Percentiles rank a stretch among this genome's conserved stretches.
These are phyloP conservation scores for Torymus tubicola DNA, from an alignment of 2,888 invertebrate species.

Conservation along the genomic window DNA sequence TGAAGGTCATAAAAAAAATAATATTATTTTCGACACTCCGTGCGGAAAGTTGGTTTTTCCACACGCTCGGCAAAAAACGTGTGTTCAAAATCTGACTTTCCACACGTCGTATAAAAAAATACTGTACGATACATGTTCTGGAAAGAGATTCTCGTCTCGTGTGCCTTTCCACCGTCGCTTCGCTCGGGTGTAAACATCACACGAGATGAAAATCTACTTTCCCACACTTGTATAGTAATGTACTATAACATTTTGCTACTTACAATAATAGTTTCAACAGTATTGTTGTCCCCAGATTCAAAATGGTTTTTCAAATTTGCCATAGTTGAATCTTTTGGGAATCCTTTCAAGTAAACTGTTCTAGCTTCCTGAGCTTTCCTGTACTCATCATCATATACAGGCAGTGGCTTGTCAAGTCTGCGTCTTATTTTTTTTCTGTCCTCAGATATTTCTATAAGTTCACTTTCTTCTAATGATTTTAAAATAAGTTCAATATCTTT, in stretches of 20 bases:
- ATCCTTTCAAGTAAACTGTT: constrained; percentile 93
- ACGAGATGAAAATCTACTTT: too few relatives aligned
- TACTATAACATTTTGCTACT: constrained; percentile 63
- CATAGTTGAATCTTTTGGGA: constrained; percentile 82
- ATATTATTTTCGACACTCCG: not conserved
- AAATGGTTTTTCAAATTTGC: constrained; percentile 87
- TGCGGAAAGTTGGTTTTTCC: too few relatives aligned
- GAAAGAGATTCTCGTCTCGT: too few relatives aligned
- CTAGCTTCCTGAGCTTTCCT: constrained; percentile 86
- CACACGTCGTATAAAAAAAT: too few relatives aligned
- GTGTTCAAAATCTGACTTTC: too few relatives aligned
- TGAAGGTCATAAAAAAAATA: not conserved
- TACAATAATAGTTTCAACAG: constrained; percentile 77
- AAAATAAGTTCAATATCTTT: constrained; percentile 84
- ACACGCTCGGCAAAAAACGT: too few relatives aligned
- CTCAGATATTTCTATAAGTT: constrained; percentile 81
- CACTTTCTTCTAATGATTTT: constrained; percentile 86
- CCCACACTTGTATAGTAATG: too few relatives aligned
- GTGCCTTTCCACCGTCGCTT: too few relatives aligned
- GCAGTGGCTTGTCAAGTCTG: constrained; percentile 85
- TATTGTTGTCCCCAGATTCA: constrained; percentile 79
- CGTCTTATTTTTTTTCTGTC: constrained; percentile 86
- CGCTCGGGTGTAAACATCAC: too few relatives aligned
- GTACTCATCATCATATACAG: constrained; percentile 89
- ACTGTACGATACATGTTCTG: too few relatives aligned